Conservation (phyloP, 2,113 vertebrate genomes). For the Mesoclemmys tuberculata region DNA sequence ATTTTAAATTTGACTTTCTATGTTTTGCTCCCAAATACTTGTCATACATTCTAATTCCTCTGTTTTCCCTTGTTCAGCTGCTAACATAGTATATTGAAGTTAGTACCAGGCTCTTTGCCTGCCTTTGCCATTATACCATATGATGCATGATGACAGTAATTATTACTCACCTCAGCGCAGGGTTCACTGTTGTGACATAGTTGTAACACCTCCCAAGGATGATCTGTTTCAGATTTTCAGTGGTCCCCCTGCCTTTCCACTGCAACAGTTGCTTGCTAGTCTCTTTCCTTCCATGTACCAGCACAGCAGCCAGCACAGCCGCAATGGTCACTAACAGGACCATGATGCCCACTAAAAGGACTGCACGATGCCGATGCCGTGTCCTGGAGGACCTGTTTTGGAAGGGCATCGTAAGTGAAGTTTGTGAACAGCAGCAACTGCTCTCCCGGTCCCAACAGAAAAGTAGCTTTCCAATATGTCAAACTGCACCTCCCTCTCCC, state of each 20-base stretch:
- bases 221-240: conserved; percentile 68
- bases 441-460: not conserved
- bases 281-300: not conserved
- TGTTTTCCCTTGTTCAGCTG: not conserved
- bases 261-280: rapidly evolving
- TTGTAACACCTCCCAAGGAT: conserved; percentile 75
- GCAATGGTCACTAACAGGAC: conserved; percentile 1
- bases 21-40: not conserved
- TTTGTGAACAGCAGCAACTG: not conserved
- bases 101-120: not conserved
- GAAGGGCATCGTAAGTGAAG: conserved; percentile 43
- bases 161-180: conserved; percentile 68
- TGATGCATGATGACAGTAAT: rapidly evolving
- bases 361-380: not conserved
- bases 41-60: not conserved
- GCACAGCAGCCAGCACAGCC: conserved; percentile 6
- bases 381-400: conserved; percentile 6
- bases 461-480: not conserved
- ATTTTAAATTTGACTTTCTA: not conserved
- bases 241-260: conserved; percentile 75
- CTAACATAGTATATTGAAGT: rapidly evolving
- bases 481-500: not conserved
- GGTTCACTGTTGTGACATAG: conserved; percentile 29
- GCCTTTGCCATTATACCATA: rapidly evolving
- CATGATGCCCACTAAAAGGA: conserved; percentile 20